These are phyloP conservation scores for Eupithecia vulgata DNA, from an alignment of 2,888 invertebrate genomes.

Conservation along the genomic window DNA sequence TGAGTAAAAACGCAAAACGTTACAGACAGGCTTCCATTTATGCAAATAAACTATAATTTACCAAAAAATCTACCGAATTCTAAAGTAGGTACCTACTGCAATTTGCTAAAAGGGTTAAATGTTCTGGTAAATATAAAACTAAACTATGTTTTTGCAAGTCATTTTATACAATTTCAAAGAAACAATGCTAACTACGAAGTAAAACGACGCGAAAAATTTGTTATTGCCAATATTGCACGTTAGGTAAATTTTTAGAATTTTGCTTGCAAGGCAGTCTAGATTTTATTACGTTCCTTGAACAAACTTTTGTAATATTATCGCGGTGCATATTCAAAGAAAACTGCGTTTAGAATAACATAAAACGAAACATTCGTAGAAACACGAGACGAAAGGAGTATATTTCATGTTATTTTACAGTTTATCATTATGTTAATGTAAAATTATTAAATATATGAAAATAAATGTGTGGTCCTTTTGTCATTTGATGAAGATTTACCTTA, in stretches of 20 bases:
- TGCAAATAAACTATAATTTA: constrained; percentile 58
- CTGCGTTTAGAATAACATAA: constrained; percentile 33
- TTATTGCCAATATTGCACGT: constrained; percentile 20
- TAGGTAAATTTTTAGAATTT: constrained; percentile 29
- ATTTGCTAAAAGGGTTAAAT: constrained; percentile 21
- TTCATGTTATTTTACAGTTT: constrained; percentile 16
- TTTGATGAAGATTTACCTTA: constrained; percentile 74
- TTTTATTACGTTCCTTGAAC: constrained; percentile 55
- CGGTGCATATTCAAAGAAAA: constrained; percentile 43
- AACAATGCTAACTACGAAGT: constrained; percentile 19
- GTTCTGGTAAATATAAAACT: constrained; percentile 26
- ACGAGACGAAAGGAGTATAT: constrained; percentile 44
- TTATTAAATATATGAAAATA: constrained; percentile 58
- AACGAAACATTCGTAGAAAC: constrained; percentile 36
- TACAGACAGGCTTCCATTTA: constrained; percentile 55
- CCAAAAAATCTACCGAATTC: constrained; percentile 43
- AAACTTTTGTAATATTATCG: constrained; percentile 37
- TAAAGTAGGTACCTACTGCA: constrained; percentile 1
- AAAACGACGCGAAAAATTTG: constrained; percentile 19
- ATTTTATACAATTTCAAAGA: constrained; percentile 21
- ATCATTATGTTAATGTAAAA: constrained; percentile 28
- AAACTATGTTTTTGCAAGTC: constrained; percentile 19
- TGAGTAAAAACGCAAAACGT: constrained; percentile 61
- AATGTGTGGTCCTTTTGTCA: constrained; percentile 76
- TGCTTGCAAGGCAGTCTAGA: constrained; percentile 42